Base-by-base conservation (phyloP, 2,888 invertebrate genomes). In the Cheilosia grossa region DNA sequence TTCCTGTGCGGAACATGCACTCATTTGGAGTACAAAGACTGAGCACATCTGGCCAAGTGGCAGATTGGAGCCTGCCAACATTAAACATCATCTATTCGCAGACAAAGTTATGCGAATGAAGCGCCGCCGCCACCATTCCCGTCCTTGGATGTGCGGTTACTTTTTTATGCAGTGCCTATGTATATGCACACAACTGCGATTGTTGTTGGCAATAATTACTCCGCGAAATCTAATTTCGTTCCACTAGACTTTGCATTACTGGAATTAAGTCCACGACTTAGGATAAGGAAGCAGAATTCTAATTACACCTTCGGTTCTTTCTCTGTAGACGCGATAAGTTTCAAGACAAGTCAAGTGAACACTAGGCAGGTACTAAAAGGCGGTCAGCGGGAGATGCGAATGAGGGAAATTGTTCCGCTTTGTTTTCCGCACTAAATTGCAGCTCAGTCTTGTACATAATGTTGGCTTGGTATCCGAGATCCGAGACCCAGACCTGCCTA, bases 201-300 rank as follows among this genome's bases (percentile, higher is more conserved):
- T 51, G 63, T 42, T 44, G 49, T 69, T 17, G 58, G 59, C 59
- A 64, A 70, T 85, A 85, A 85, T 81, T 85, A 81, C 72, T 61
- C 81, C 72, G 81, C 81, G 81, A 85, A 85, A 85, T 85, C 85
- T 85, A 85, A 85, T 85, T 85, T 85, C 67, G 85, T 72, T 81
- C 56, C 72, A 81, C 81, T 75, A 85, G 85, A 81, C 75, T 81
- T 70, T 75, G 75, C 75, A 74, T 85, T 77, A 58, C 63, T 49
- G 85, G 72, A 85, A 81, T 85, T 81, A 81, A 85, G 70, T 72
- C 66, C 72, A 67, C 81, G 69, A 67, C 67, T 67, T 72, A 77
- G 81, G 83, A 81, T 81, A 81, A 85, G 85, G 81, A 85, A 85
- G 77, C 56, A 44, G 54, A 77, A 61, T 67, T 85, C 80, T 81